A percentile compares a stretch with the other conserved stretches of the same genome.
These are phyloP conservation scores for Anisognathus igniventris DNA, from an alignment of 2,797 vertebrate species.

Conservation along the genomic window DNA sequence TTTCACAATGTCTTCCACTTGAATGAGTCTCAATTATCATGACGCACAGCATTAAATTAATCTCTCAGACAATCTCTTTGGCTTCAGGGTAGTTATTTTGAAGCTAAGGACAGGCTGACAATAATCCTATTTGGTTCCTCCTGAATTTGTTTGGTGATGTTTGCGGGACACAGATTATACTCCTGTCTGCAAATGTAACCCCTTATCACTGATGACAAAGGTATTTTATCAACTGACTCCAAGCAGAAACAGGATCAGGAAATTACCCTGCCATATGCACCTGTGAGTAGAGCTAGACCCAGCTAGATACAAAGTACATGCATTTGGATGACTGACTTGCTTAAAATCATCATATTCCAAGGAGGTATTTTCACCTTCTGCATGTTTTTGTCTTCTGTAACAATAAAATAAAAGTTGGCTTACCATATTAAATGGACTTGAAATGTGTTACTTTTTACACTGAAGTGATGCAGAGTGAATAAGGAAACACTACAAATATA, in stretches of 20 bases:
- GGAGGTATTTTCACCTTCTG: neutral
- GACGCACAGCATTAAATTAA: neutral
- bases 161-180: neutral
- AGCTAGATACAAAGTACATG: neutral
- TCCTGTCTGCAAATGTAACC: neutral
- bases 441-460: neutral
- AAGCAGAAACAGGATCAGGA: neutral
- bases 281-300: neutral
- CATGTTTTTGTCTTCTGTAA: neutral
- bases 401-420: neutral
- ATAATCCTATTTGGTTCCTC: neutral
- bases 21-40: neutral
- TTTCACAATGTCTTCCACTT: neutral
- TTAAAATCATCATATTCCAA: neutral
- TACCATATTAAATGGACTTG: neutral
- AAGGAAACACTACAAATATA: neutral
- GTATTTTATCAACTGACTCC: neutral
- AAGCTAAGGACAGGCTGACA: neutral
- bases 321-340: neutral
- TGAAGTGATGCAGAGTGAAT: neutral
- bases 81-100: neutral
- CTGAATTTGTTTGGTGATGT: neutral
- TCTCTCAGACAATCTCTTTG: neutral
- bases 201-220: neutral
- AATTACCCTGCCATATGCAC: neutral